These are phyloP conservation scores for Drosophila nr. perissopoda DNA, from an alignment of 2,888 invertebrate genomes.

Conservation along the genomic window DNA sequence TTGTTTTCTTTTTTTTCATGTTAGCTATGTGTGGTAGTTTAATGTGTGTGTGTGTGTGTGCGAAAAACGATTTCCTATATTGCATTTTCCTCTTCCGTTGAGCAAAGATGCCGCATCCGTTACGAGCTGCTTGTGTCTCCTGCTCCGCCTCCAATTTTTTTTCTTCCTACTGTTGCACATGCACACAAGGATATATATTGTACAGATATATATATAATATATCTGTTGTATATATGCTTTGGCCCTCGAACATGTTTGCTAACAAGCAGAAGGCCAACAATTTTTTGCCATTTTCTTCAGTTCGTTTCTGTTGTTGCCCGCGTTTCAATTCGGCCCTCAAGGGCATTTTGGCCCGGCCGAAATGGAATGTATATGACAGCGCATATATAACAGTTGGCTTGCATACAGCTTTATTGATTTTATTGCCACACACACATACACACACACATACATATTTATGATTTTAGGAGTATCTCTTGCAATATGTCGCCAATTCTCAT, in stretches of 20 bases:
- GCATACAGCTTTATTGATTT: constrained; percentile 55
- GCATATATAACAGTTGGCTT: constrained; percentile 34
- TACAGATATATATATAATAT: constrained; percentile 7
- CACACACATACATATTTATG: neutral
- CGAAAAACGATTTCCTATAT: constrained; percentile 84
- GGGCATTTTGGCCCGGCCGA: constrained; percentile 59
- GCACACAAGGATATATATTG: constrained; percentile 3
- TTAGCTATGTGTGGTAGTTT: constrained; percentile 6
- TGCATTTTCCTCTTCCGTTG: constrained; percentile 84
- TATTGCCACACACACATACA: constrained; percentile 11
- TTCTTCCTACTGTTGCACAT: constrained; percentile 51
- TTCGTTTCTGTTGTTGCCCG: constrained; percentile 23
- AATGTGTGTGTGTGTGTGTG: constrained; percentile 57
- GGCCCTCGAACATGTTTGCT: constrained; percentile 47
- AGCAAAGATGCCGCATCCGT: constrained; percentile 82
- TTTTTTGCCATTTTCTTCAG: constrained; percentile 43
- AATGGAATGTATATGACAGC: constrained; percentile 56
- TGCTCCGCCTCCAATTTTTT: constrained; percentile 3
- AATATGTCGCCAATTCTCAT: constrained; percentile 44
- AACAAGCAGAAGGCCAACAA: constrained; percentile 48
- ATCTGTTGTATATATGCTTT: constrained; percentile 21
- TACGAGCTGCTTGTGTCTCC: constrained; percentile 37
- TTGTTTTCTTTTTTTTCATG: constrained; percentile 40
- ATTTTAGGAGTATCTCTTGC: constrained; percentile 13
- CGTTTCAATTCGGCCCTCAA: constrained; percentile 60